phyloP scores from a whole-genome alignment of 2,797 vertebrate species.

The Coreius guichenoti region DNA sequence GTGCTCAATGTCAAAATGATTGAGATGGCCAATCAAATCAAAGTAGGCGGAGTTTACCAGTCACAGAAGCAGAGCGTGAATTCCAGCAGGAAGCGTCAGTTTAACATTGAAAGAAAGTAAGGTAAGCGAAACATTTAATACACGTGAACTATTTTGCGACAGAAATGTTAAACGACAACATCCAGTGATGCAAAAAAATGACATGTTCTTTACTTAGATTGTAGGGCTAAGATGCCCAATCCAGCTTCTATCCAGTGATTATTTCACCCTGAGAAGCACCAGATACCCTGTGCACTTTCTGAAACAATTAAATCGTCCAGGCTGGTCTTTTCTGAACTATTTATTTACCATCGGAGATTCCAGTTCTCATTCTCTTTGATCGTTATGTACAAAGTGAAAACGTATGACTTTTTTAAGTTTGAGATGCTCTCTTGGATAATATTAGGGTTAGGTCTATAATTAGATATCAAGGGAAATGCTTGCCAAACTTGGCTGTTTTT shows the following conservation, averaged over 20 bases:
- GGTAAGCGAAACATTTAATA: no score
- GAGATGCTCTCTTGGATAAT: background rate
- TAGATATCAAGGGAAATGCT: conserved; percentile 32
- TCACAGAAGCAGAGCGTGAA: no score
- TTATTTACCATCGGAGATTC: background rate
- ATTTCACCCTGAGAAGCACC: background rate
- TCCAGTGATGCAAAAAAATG: no score
- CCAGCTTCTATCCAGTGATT: background rate
- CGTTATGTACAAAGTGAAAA: background rate
- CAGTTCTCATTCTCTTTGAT: background rate
- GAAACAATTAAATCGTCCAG: background rate
- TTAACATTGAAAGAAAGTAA: no score
- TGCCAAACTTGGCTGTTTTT: conserved; percentile 18
- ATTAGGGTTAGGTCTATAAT: conserved; percentile 26
- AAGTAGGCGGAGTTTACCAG: no score
- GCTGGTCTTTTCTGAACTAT: background rate
- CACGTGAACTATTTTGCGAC: no score
- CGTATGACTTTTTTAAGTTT: background rate
- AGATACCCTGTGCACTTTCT: background rate
- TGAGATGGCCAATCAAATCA: no score
- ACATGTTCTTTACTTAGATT: no score
- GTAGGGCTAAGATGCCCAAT: no score
- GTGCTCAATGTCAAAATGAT: no score
- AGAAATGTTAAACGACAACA: no score
- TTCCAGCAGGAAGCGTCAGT: no score